Evolutionary conservation across 2,888 invertebrate genomes (phyloP).

Genomic region (Hydropsyche betteni): DNA sequence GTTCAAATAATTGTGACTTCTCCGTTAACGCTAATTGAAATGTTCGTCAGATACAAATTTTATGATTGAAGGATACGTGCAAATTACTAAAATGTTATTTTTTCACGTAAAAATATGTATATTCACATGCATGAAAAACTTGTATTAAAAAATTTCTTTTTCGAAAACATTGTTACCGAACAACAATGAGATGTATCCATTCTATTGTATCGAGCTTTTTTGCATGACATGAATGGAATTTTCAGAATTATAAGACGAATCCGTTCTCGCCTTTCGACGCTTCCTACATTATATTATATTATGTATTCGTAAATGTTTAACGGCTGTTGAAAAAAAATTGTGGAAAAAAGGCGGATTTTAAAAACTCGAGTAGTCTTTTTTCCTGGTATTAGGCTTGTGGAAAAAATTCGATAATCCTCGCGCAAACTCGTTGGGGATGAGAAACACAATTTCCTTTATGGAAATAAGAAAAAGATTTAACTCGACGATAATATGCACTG

Average conservation of each 20-base stretch:
- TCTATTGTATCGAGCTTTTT: conserved; percentile 16
- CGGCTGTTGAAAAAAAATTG: neutral
- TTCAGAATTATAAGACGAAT: conserved; percentile 13
- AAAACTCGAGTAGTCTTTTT: conserved; percentile 18
- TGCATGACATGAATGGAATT: conserved; percentile 17
- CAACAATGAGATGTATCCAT: conserved; percentile 22
- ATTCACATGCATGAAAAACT: neutral
- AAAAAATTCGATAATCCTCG: conserved; percentile 37
- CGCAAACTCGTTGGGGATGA: conserved; percentile 23
- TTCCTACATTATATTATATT: neutral
- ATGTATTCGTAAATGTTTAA: neutral
- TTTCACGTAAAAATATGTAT: neutral
- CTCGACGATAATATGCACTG: conserved; percentile 42
- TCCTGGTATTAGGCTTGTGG: neutral
- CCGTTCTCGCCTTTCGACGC: conserved; percentile 1
- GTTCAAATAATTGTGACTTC: too few species aligned
- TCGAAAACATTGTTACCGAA: conserved; percentile 18
- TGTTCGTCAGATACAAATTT: neutral
- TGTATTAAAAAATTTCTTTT: conserved; percentile 5
- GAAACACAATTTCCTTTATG: conserved; percentile 50
- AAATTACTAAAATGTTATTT: neutral
- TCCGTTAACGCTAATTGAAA: neutral
- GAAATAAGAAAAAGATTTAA: conserved; percentile 46
- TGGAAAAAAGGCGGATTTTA: conserved; percentile 1
- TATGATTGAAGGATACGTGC: neutral